Evolutionary conservation across 2,113 vertebrate species (phyloP).

Genomic region (Carassius carassius): DNA sequence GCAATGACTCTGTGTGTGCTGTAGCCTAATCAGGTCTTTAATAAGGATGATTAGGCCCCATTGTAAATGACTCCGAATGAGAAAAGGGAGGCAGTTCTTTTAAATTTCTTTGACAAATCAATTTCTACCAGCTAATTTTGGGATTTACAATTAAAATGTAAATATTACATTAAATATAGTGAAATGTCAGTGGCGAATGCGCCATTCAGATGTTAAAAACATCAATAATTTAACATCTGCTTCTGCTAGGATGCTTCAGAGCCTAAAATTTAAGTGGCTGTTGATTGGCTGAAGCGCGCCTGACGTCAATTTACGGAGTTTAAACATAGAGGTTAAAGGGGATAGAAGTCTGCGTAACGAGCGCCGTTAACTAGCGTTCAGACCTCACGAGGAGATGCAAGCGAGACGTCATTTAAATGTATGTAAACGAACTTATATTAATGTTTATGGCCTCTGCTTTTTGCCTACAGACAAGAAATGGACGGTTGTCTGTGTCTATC

Average conservation of each 20-base stretch:
- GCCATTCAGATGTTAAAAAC: neutral
- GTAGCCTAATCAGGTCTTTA: constrained; percentile 23
- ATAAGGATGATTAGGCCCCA: constrained; percentile 10
- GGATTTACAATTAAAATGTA: neutral
- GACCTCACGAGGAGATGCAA: no score
- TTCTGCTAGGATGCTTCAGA: neutral
- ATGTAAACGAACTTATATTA: neutral
- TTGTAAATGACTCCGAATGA: constrained; percentile 6
- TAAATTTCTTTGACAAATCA: neutral
- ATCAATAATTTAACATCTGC: neutral
- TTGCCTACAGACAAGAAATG: neutral
- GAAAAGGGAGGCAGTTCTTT: neutral
- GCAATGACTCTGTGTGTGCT: constrained; percentile 28
- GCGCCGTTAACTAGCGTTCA: neutral
- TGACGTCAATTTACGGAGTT: constrained; percentile 18
- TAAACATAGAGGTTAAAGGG: no score
- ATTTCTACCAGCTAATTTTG: neutral
- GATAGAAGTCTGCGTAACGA: neutral
- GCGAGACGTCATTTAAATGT: neutral
- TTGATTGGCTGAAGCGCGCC: constrained; percentile 20
- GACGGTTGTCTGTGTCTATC: neutral
- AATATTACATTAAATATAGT: neutral
- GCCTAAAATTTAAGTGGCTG: neutral
- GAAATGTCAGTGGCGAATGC: neutral
- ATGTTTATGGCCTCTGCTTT: neutral